Conservation (phyloP, 2,113 vertebrate genomes). For the Thomomys bottae region DNA sequence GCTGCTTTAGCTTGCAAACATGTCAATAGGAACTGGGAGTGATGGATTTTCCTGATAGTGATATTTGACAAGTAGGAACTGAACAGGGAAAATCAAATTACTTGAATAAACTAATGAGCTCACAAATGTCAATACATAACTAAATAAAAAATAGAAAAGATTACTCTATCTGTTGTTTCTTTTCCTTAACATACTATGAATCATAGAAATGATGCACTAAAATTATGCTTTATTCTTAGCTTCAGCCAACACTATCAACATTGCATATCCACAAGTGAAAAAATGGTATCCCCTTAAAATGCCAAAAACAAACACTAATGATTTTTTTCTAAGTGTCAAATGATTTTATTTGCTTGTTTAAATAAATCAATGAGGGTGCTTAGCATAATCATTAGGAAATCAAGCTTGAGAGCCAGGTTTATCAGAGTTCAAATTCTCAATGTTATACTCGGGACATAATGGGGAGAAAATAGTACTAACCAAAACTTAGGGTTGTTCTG, state of each 20-base stretch:
- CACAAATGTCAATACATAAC: conserved; percentile 74
- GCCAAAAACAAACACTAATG: not conserved
- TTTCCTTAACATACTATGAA: conserved; percentile 28
- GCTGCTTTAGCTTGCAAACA: conserved; percentile 69
- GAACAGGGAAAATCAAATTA: conserved; percentile 78
- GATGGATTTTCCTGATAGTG: conserved; percentile 73
- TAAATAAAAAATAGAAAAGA: conserved; percentile 60
- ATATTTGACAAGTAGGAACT: conserved; percentile 79
- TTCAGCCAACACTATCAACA: not conserved
- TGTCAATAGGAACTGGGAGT: conserved; percentile 76
- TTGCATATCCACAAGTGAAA: not conserved
- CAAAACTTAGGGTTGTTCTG: not conserved
- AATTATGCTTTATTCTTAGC: not conserved
- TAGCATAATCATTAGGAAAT: conserved; percentile 17
- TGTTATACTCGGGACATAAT: not conserved
- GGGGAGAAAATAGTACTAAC: not conserved
- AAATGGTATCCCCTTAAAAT: not conserved
- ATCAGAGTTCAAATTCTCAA: not conserved
- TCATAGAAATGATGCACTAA: not conserved
- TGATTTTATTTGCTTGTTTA: conserved; percentile 36
- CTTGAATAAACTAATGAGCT: conserved; percentile 79
- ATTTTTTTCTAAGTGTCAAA: not conserved
- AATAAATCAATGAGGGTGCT: not conserved
- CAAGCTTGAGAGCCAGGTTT: not conserved
- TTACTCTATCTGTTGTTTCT: conserved; percentile 28